These are phyloP conservation scores for Trichonephila clavipes DNA, from an alignment of 1,140 invertebrate genomes.

Conservation along the genomic window DNA sequence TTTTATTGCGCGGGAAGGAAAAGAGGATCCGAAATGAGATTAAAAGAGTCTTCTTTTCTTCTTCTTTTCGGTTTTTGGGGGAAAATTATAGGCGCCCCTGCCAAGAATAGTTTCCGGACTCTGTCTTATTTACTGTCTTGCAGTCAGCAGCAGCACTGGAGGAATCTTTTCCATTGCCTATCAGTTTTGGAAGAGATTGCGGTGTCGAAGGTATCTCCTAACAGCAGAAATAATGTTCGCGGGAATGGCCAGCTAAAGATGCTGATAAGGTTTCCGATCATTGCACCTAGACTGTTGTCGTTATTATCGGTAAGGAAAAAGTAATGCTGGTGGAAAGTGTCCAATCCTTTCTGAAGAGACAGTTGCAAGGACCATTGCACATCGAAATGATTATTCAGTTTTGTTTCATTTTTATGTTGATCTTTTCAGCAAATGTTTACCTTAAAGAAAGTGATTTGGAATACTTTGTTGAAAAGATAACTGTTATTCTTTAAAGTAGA, in stretches of 20 bases:
- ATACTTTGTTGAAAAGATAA: no score
- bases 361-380: no score
- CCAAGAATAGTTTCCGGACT: background rate
- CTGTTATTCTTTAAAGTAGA: no score
- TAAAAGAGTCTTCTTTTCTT: background rate
- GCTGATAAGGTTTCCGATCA: background rate
- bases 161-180: background rate
- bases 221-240: slow-evolving; percentile 20
- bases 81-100: slow-evolving; percentile 32
- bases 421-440: no score
- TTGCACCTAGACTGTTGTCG: slow-evolving; percentile 8
- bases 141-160: background rate
- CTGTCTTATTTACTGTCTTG: slow-evolving; percentile 18
- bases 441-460: no score
- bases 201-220: background rate
- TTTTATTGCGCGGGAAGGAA: slow-evolving; percentile 14
- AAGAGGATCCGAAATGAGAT: slow-evolving; percentile 17
- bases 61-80: background rate
- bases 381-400: no score
- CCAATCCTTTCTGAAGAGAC: background rate
- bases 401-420: no score
- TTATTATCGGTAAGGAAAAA: background rate
- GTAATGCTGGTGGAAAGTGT: background rate
- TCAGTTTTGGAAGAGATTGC: background rate
- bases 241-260: background rate